A percentile compares a stretch with the other conserved stretches of the same genome.
These are phyloP conservation scores for Alviniconcha strummeri DNA, from an alignment of 2,888 invertebrate genomes.

Conservation along the genomic window DNA sequence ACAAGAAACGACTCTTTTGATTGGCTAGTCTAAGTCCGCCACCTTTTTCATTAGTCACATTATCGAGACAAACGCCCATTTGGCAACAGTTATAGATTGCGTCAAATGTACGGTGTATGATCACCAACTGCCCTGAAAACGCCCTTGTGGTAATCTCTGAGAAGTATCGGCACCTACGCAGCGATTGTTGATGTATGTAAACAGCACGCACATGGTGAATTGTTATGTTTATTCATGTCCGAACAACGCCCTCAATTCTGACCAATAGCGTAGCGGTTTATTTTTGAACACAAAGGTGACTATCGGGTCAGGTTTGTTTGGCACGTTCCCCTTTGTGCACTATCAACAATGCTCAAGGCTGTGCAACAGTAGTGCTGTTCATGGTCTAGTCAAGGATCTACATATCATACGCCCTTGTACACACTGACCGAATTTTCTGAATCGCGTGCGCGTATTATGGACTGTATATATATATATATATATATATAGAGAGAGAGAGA, in stretches of 20 bases:
- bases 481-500: too few species aligned
- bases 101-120: background rate
- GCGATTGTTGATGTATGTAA: background rate
- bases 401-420: too few species aligned
- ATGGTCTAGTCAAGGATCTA: too few species aligned
- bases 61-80: background rate
- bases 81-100: background rate
- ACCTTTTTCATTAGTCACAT: background rate
- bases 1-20: slow-evolving; percentile 25
- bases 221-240: slow-evolving; percentile 24
- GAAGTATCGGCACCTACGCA: background rate
- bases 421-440: background rate
- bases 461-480: too few species aligned
- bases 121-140: too few species aligned
- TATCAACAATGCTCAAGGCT: background rate
- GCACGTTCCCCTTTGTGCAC: background rate
- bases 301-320: background rate
- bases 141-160: background rate
- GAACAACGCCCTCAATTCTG: slow-evolving; percentile 33
- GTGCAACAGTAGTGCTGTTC: background rate
- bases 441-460: too few species aligned
- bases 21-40: slow-evolving; percentile 17
- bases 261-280: slow-evolving; percentile 27
- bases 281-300: background rate
- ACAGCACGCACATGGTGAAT: background rate